Conservation (phyloP, 2,797 vertebrate species). For the Cossypha niveicapilla region DNA sequence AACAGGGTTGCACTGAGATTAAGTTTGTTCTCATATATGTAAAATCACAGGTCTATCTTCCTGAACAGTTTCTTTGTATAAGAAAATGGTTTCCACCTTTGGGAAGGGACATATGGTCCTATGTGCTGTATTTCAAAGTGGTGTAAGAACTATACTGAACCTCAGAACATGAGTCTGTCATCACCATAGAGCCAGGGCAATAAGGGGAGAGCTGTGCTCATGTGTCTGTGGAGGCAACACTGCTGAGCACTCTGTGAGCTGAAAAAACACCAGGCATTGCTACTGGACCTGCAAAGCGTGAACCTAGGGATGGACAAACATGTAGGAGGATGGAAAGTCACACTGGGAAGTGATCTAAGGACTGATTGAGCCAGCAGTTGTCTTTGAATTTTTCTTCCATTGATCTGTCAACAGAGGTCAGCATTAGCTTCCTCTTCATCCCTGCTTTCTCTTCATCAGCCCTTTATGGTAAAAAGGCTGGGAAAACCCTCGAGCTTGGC, state of each 20-base stretch:
- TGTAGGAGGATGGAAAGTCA: neutral
- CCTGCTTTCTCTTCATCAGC: neutral
- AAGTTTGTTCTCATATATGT: neutral
- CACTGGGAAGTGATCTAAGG: neutral
- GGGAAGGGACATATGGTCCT: neutral
- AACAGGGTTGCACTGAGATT: neutral
- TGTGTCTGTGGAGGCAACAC: neutral
- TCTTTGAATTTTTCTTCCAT: conserved; percentile 33
- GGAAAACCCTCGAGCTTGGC: neutral
- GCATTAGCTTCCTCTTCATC: conserved; percentile 54
- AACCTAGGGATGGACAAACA: neutral
- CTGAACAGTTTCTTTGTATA: neutral
- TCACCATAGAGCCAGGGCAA: neutral
- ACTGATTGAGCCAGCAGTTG: neutral
- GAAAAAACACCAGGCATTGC: neutral
- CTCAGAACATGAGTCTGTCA: neutral
- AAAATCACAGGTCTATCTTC: neutral
- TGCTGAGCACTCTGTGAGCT: neutral
- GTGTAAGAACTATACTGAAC: neutral
- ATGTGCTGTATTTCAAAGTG: neutral
- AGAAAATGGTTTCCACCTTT: neutral
- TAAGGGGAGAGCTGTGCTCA: neutral
- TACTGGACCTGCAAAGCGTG: neutral
- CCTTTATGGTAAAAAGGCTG: neutral
- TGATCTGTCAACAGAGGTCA: conserved; percentile 65